A percentile compares a stretch with the other conserved stretches of the same genome.
Evolutionary conservation across 2,113 vertebrate species (phyloP).

Genomic region (Carettochelys insculpta): DNA sequence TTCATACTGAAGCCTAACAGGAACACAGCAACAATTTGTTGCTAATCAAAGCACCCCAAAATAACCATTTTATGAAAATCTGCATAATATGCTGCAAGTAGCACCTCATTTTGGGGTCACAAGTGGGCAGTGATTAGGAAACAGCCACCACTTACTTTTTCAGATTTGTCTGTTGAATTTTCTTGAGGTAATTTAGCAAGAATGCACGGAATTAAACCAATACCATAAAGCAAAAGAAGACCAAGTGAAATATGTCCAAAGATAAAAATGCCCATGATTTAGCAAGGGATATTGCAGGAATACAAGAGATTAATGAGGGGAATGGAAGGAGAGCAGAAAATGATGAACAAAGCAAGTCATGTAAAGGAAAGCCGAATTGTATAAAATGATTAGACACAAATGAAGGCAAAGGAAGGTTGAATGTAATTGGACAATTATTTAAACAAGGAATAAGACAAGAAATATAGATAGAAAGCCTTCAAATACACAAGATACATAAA

Average conservation of each 20-base stretch:
- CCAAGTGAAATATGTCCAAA: neutral
- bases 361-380: neutral
- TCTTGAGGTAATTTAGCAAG: neutral
- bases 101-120: neutral
- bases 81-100: neutral
- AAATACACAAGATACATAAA: neutral
- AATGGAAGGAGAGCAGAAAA: neutral
- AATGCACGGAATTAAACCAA: neutral
- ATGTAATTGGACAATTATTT: neutral
- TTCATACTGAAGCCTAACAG: neutral
- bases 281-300: neutral
- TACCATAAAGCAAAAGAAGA: neutral
- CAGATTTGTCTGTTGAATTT: neutral
- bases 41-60: neutral
- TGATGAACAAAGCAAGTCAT: neutral
- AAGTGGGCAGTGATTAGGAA: neutral
- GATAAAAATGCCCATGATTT: neutral
- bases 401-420: neutral
- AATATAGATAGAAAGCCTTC: neutral
- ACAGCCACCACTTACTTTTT: neutral
- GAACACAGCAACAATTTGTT: neutral
- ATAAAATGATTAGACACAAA: neutral
- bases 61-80: neutral
- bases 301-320: neutral
- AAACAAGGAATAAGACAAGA: neutral